Conservation (phyloP, 92 coral and sea anemone species). For the Siderastrea radians region DNA sequence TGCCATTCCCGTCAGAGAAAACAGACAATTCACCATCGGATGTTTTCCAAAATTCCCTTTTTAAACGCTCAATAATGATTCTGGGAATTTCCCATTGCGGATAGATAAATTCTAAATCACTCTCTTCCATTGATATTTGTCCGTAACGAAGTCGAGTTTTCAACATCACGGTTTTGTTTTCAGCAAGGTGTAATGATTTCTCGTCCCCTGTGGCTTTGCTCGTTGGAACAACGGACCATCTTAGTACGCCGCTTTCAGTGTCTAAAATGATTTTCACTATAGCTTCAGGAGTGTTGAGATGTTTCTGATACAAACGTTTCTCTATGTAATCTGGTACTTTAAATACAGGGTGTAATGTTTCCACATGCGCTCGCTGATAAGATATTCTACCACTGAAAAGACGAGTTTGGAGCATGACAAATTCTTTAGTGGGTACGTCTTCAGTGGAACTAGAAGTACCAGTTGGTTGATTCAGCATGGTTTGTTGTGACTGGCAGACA, state of each 20-base stretch:
- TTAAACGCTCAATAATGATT: no score
- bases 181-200: neutral
- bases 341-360: neutral
- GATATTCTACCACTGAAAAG: neutral
- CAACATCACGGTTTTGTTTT: neutral
- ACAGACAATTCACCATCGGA: no score
- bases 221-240: no score
- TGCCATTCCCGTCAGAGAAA: no score
- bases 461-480: no score
- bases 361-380: neutral
- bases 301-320: neutral
- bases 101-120: neutral
- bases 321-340: neutral
- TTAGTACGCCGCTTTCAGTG: neutral
- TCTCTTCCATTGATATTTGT: neutral
- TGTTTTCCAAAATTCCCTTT: no score
- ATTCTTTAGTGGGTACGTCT: neutral
- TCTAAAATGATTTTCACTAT: neutral
- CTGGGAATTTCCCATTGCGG: neutral
- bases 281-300: neutral
- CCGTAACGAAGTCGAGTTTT: slow-evolving; percentile 12
- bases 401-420: neutral
- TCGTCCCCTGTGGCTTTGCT: neutral
- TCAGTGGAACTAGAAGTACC: no score
- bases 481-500: no score